A percentile compares a stretch with the other conserved stretches of the same genome.
Conservation (phyloP, 2,888 invertebrate genomes). For the Dasysyrphus tricinctus region DNA sequence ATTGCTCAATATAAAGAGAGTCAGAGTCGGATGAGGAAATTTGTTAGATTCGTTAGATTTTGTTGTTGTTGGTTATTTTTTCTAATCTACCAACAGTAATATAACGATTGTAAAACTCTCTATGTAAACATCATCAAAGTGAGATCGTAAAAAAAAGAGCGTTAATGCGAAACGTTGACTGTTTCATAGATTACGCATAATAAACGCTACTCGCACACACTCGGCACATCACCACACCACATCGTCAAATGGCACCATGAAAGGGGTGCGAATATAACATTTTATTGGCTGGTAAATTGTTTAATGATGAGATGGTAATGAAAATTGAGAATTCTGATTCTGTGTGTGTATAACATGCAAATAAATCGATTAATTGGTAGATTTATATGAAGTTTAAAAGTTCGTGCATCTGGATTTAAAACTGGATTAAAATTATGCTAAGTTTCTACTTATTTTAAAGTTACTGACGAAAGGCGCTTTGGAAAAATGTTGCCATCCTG, state of each 20-base stretch:
- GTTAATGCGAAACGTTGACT: conserved; percentile 45
- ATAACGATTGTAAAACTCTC: conserved; percentile 16
- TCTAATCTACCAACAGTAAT: conserved; percentile 7
- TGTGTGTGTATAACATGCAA: conserved; percentile 6
- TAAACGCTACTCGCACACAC: conserved; percentile 10
- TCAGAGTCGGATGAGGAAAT: conserved; percentile 18
- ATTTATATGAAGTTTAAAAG: background rate
- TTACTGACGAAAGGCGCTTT: no score
- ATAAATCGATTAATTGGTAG: conserved; percentile 20
- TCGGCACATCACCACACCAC: no score
- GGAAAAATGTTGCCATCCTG: no score
- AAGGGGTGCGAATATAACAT: conserved; percentile 58
- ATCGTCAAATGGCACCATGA: background rate
- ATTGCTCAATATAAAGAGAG: conserved; percentile 17
- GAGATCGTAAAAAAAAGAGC: conserved; percentile 45
- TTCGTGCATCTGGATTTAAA: no score
- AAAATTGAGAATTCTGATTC: conserved; percentile 40
- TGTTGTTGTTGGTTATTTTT: conserved; percentile 10
- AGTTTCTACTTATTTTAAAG: no score
- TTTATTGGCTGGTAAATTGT: conserved; percentile 60
- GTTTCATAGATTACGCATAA: conserved; percentile 31
- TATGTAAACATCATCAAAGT: conserved; percentile 35
- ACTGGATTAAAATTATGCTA: no score
- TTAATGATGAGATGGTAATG: conserved; percentile 63
- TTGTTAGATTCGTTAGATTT: conserved; percentile 39